phyloP scores from a whole-genome alignment of 2,797 vertebrate genomes.

The Micropoecilia bifurca region DNA sequence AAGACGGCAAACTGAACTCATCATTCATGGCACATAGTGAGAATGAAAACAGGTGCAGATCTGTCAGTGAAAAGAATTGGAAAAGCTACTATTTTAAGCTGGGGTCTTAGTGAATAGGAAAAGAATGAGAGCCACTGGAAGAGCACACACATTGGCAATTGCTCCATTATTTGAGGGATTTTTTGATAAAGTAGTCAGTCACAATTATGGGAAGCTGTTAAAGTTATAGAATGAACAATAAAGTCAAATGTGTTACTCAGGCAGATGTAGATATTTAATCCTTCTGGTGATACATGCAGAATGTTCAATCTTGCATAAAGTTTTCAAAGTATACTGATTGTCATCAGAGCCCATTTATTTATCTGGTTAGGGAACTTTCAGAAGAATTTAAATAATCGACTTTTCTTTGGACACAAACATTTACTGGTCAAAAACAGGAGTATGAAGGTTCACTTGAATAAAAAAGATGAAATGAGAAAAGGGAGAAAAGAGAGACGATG shows the following conservation, averaged over 20 bases:
- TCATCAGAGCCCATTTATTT: background rate
- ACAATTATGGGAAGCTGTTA: background rate
- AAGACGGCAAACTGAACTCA: background rate
- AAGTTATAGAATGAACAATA: background rate
- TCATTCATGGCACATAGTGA: background rate
- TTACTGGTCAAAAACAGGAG: background rate
- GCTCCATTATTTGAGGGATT: background rate
- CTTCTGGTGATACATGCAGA: background rate
- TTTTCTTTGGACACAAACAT: background rate
- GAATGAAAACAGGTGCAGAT: background rate
- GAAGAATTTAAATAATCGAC: background rate
- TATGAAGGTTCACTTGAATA: background rate
- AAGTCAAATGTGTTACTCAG: background rate
- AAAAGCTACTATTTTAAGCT: background rate
- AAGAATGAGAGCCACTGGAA: background rate
- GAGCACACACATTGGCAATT: background rate
- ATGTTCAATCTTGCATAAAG: background rate
- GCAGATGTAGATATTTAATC: background rate
- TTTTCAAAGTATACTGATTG: background rate
- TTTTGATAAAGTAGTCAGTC: background rate
- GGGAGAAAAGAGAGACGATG: background rate
- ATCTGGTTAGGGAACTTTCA: background rate
- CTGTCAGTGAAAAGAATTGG: background rate
- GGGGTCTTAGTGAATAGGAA: background rate
- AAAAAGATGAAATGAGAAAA: slow-evolving; percentile 18